Evolutionary conservation across 1,140 invertebrate species (phyloP).

Genomic region (Drepana arcuata): DNA sequence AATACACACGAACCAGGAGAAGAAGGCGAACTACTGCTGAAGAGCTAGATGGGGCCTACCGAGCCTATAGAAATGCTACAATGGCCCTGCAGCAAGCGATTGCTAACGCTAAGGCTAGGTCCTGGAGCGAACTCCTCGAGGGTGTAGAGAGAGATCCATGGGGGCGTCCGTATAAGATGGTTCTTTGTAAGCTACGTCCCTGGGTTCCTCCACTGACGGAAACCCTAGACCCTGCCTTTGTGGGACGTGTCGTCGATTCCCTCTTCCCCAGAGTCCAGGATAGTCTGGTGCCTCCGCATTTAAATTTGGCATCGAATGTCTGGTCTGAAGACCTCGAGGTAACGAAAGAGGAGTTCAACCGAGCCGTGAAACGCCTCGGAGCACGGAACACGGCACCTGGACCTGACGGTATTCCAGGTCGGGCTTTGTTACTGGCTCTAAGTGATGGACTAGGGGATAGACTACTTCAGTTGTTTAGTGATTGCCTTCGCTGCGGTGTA

Average conservation of each 20-base stretch:
- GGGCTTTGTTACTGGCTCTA: neutral
- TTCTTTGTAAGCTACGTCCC: slow-evolving; percentile 8
- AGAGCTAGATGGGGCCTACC: slow-evolving; percentile 2
- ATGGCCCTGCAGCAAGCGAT: slow-evolving; percentile 9
- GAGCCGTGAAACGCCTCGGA: neutral
- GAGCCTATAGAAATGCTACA: slow-evolving; percentile 2
- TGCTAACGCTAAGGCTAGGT: slow-evolving; percentile 6
- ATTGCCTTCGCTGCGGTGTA: neutral
- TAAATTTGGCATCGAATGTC: no score
- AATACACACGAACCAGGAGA: slow-evolving; percentile 4
- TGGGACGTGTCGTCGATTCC: slow-evolving; percentile 5
- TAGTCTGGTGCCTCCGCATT: no score
- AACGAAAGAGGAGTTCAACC: neutral
- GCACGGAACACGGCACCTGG: neutral
- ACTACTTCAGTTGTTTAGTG: neutral
- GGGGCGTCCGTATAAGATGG: slow-evolving; percentile 10
- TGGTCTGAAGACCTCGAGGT: neutral
- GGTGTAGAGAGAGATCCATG: slow-evolving; percentile 23
- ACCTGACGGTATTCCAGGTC: neutral
- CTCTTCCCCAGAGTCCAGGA: slow-evolving; percentile 3
- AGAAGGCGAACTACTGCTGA: slow-evolving; percentile 1
- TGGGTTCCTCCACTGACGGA: slow-evolving; percentile 13
- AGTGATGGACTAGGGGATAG: neutral
- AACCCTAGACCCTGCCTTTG: slow-evolving; percentile 9
- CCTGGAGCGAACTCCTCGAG: slow-evolving; percentile 4